Conservation (phyloP, 2,113 vertebrate species). For the Nothoprocta pentlandii region DNA sequence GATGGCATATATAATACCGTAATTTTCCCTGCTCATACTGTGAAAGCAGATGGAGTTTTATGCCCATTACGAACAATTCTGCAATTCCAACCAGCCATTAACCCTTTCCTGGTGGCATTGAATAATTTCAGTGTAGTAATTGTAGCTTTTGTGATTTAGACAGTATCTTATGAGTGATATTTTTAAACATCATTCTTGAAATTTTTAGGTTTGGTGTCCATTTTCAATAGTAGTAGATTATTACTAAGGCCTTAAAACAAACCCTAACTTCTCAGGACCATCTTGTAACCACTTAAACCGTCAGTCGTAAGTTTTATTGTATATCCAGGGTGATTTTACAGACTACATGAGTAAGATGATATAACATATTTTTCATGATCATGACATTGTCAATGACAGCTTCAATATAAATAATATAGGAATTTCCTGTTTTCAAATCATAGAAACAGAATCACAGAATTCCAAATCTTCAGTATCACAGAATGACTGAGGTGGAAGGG, state of each 20-base stretch:
- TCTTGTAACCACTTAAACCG: neutral
- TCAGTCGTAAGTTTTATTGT: neutral
- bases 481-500: too few relatives aligned
- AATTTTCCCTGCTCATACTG: slow-evolving; percentile 10
- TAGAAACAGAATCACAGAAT: too few relatives aligned
- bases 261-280: neutral
- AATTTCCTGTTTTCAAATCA: neutral
- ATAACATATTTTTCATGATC: neutral
- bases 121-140: neutral
- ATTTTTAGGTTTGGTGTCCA: neutral
- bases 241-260: neutral
- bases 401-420: neutral
- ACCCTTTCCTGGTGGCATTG: neutral
- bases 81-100: slow-evolving; percentile 22
- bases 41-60: slow-evolving; percentile 48
- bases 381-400: neutral
- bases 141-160: neutral
- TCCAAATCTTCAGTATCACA: too few relatives aligned
- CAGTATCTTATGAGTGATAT: neutral
- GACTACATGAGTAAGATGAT: neutral
- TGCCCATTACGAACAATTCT: slow-evolving; percentile 19
- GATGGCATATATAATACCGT: slow-evolving; percentile 4
- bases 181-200: neutral
- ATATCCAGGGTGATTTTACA: neutral
- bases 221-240: neutral